Evolutionary conservation across 2,797 vertebrate species (phyloP).

Genomic region (Argentina silus): DNA sequence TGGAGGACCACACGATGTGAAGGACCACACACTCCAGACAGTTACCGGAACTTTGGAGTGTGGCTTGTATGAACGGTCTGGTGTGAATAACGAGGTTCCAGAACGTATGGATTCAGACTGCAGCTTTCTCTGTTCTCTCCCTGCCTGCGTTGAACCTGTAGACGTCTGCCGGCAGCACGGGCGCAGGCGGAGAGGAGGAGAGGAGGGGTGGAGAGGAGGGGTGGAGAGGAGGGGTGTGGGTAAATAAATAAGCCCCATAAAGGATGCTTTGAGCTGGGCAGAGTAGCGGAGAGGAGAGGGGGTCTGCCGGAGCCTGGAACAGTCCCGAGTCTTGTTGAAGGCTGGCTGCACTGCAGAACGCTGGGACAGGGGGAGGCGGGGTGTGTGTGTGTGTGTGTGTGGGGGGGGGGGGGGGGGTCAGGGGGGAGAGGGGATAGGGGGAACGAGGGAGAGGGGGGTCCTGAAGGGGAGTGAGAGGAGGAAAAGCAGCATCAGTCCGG

Average conservation of each 20-base stretch:
- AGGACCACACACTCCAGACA: conserved; percentile 1
- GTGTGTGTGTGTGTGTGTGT: no score
- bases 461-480: conserved; percentile 2
- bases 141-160: conserved; percentile 57
- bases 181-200: conserved; percentile 30
- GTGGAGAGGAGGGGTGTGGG: conserved; percentile 48
- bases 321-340: conserved; percentile 67
- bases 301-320: conserved; percentile 62
- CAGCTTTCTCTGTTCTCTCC: conserved; percentile 49
- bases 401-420: conserved; percentile 7
- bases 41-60: neutral
- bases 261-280: conserved; percentile 77
- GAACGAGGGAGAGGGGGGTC: conserved; percentile 28
- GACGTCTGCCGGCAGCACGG: conserved; percentile 63
- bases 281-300: conserved; percentile 49
- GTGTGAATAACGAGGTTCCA: conserved; percentile 21
- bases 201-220: conserved; percentile 38
- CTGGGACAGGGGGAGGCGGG: conserved; percentile 35
- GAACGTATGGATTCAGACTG: conserved; percentile 45
- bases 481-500: conserved; percentile 34
- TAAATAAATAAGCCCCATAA: conserved; percentile 78
- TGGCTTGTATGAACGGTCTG: neutral
- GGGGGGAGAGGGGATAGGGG: conserved; percentile 7
- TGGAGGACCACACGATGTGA: neutral
- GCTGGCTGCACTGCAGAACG: conserved; percentile 78